Conservation (phyloP, 1,140 invertebrate genomes). For the Drosophila elegans region DNA sequence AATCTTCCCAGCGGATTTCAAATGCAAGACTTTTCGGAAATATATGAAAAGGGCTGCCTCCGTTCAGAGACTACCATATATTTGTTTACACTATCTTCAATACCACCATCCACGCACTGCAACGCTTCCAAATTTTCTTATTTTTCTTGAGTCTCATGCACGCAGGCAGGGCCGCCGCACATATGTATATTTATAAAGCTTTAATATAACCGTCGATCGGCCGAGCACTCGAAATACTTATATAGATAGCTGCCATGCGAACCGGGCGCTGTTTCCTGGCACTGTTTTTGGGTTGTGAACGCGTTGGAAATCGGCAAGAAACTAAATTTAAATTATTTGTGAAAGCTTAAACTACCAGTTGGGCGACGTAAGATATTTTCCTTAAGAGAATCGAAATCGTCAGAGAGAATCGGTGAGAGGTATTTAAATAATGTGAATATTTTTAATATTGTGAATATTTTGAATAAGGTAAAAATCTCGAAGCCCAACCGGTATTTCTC, state of each 20-base stretch:
- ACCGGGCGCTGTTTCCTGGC: slow-evolving; percentile 37
- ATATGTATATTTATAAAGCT: slow-evolving; percentile 53
- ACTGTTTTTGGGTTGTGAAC: slow-evolving; percentile 64
- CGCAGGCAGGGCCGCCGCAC: slow-evolving; percentile 7
- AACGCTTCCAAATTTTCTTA: slow-evolving; percentile 44
- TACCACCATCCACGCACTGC: slow-evolving; percentile 23
- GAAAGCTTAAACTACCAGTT: slow-evolving; percentile 68
- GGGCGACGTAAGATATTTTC: slow-evolving; percentile 17
- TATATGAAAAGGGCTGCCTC: slow-evolving; percentile 1
- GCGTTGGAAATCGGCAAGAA: slow-evolving; percentile 76
- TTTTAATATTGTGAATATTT: neutral
- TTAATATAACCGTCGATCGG: slow-evolving; percentile 72
- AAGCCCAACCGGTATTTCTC: neutral
- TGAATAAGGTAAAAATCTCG: neutral
- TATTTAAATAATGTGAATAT: slow-evolving; percentile 8
- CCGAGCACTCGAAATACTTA: slow-evolving; percentile 79
- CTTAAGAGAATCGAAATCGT: slow-evolving; percentile 13
- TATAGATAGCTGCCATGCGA: slow-evolving; percentile 58
- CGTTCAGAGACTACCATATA: slow-evolving; percentile 41
- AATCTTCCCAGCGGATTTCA: slow-evolving; percentile 40
- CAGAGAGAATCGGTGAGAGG: neutral
- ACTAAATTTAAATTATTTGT: slow-evolving; percentile 77
- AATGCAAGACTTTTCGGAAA: slow-evolving; percentile 60
- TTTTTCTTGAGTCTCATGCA: slow-evolving; percentile 48
- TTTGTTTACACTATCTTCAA: slow-evolving; percentile 67